These are phyloP conservation scores for Odontothrips loti DNA, from an alignment of 2,888 invertebrate species.

Conservation along the genomic window DNA sequence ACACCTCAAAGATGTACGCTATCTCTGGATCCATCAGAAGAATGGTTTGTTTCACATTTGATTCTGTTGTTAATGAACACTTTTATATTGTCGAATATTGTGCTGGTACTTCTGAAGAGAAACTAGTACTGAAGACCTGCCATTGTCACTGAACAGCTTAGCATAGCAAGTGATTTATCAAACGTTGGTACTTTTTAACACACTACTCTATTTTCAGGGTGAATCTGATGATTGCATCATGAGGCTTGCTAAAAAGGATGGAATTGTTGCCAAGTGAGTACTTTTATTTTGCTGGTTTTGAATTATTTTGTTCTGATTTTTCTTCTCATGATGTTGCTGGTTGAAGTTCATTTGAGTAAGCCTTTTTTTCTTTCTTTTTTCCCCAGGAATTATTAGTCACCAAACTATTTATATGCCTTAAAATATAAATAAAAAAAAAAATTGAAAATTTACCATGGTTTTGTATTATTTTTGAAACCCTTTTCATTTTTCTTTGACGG, in stretches of 20 bases:
- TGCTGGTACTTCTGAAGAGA: no score
- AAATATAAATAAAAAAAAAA: background rate
- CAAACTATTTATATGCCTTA: background rate
- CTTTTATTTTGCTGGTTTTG: background rate
- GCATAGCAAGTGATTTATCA: no score
- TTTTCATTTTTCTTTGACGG: background rate
- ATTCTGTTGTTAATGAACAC: no score
- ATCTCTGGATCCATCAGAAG: constrained; percentile 95
- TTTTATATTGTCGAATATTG: no score
- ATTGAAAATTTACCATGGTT: background rate
- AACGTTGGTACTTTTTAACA: background rate
- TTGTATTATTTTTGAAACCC: background rate
- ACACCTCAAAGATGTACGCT: constrained; percentile 85
- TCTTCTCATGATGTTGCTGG: background rate
- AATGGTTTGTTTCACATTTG: constrained; percentile 59
- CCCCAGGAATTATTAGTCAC: background rate
- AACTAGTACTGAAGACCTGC: no score
- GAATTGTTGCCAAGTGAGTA: constrained; percentile 81
- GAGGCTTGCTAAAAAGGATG: constrained; percentile 90
- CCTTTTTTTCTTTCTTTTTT: background rate
- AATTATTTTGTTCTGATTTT: no score
- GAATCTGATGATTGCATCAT: constrained; percentile 97
- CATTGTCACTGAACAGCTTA: no score
- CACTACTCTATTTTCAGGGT: constrained; percentile 52
- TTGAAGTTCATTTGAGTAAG: background rate